These are phyloP conservation scores for Asteroscopus sphinx DNA, from an alignment of 2,888 invertebrate genomes.

Conservation along the genomic window DNA sequence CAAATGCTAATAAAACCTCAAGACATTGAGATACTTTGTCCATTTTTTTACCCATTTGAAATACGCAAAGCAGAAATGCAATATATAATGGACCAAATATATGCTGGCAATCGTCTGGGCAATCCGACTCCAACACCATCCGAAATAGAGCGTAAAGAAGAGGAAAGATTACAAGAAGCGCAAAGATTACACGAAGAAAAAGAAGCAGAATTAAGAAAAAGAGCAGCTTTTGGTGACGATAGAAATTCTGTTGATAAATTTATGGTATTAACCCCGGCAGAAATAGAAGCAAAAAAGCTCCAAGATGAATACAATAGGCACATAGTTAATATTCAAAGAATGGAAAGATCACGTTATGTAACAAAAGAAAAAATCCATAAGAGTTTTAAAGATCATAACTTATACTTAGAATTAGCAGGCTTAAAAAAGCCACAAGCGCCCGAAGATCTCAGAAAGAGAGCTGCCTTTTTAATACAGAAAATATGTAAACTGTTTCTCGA, in stretches of 20 bases:
- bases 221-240: slow-evolving; percentile 72
- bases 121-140: slow-evolving; percentile 79
- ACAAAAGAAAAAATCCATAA: slow-evolving; percentile 67
- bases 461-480: slow-evolving; percentile 72
- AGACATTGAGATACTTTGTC: slow-evolving; percentile 91
- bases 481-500: slow-evolving; percentile 82
- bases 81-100: slow-evolving; percentile 82
- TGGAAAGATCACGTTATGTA: slow-evolving; percentile 77
- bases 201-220: slow-evolving; percentile 72
- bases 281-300: slow-evolving; percentile 67
- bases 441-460: slow-evolving; percentile 66
- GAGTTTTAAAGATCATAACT: slow-evolving; percentile 72
- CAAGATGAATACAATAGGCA: slow-evolving; percentile 72
- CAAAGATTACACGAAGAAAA: slow-evolving; percentile 68
- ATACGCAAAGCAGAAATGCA: slow-evolving; percentile 83
- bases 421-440: slow-evolving; percentile 72
- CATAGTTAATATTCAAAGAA: slow-evolving; percentile 77
- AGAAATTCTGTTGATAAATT: slow-evolving; percentile 63
- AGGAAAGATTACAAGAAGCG: slow-evolving; percentile 72
- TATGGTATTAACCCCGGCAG: slow-evolving; percentile 69
- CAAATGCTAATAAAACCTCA: slow-evolving; percentile 92
- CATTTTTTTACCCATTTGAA: slow-evolving; percentile 91
- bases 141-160: slow-evolving; percentile 71
- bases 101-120: slow-evolving; percentile 80
- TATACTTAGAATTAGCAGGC: slow-evolving; percentile 82